Percentiles rank a stretch among this genome's conserved stretches.
phyloP scores from a whole-genome alignment of 2,113 vertebrate genomes.

The Myotis davidii region DNA sequence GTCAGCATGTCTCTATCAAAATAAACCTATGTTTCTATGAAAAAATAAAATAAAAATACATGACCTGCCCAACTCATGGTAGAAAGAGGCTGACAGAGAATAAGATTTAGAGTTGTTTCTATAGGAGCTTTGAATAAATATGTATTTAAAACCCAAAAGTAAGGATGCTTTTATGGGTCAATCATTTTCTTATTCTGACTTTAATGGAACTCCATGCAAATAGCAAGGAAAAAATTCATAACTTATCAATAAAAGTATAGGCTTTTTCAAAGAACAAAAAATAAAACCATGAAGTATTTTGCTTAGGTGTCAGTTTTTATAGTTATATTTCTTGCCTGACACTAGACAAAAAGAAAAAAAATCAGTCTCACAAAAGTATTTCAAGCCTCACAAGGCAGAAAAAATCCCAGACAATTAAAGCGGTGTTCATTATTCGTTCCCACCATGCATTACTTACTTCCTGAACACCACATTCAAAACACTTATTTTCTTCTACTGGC shows the following conservation, averaged over 20 bases:
- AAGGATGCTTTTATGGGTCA: not conserved
- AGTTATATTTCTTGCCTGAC: not conserved
- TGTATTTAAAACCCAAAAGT: not conserved
- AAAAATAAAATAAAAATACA: not conserved
- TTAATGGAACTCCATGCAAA: conserved; percentile 24
- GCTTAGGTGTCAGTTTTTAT: conserved; percentile 32
- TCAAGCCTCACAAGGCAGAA: not conserved
- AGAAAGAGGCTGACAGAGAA: not conserved
- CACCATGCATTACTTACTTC: conserved; percentile 91
- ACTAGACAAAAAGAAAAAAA: not conserved
- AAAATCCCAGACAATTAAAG: conserved; percentile 13
- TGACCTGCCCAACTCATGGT: not conserved
- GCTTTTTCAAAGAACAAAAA: conserved; percentile 27
- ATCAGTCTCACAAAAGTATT: not conserved
- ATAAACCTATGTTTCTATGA: no score
- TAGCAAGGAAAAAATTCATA: not conserved
- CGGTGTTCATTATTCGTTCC: conserved; percentile 47
- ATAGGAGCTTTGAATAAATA: not conserved
- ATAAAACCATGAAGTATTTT: conserved; percentile 13
- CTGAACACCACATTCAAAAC: conserved; percentile 98
- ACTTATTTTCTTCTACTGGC: conserved; percentile 98
- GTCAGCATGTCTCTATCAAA: no score
- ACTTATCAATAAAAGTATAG: not conserved
- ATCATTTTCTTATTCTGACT: not conserved
- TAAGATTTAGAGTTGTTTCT: not conserved